These are phyloP conservation scores for Acanthis flammea DNA, from an alignment of 2,797 vertebrate species.

Conservation along the genomic window DNA sequence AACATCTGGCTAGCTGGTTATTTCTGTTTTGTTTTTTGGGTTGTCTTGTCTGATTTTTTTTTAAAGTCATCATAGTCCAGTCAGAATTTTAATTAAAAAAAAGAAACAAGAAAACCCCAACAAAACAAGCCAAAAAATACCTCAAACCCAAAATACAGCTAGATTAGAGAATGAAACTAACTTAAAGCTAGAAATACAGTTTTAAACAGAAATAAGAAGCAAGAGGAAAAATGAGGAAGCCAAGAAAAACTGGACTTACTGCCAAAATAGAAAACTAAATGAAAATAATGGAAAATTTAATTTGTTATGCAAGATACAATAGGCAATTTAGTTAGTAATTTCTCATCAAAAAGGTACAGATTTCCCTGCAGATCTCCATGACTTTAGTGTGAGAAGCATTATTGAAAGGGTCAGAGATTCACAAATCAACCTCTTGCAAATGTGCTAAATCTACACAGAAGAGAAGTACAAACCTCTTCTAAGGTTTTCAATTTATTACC, in stretches of 20 bases:
- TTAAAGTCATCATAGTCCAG: background rate
- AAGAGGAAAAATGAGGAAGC: background rate
- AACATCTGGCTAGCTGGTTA: background rate
- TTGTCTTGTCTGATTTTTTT: background rate
- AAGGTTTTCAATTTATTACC: background rate
- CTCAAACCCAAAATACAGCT: background rate
- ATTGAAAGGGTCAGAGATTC: background rate
- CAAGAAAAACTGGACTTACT: background rate
- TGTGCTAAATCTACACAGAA: background rate
- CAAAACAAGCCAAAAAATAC: background rate
- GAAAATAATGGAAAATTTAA: background rate
- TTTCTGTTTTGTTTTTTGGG: background rate
- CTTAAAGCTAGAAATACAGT: background rate
- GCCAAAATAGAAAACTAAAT: background rate
- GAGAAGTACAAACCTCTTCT: background rate
- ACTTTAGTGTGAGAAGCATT: background rate
- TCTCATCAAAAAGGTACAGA: background rate
- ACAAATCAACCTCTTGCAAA: background rate
- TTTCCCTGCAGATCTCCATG: background rate
- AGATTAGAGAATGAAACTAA: background rate
- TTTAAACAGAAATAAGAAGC: background rate
- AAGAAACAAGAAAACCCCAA: background rate
- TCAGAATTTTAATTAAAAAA: background rate
- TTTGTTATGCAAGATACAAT: background rate
- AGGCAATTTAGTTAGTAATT: background rate